A percentile compares a stretch with the other conserved stretches of the same genome.
phyloP scores from a whole-genome alignment of 2,113 vertebrate species.

The Aphyosemion australe region DNA sequence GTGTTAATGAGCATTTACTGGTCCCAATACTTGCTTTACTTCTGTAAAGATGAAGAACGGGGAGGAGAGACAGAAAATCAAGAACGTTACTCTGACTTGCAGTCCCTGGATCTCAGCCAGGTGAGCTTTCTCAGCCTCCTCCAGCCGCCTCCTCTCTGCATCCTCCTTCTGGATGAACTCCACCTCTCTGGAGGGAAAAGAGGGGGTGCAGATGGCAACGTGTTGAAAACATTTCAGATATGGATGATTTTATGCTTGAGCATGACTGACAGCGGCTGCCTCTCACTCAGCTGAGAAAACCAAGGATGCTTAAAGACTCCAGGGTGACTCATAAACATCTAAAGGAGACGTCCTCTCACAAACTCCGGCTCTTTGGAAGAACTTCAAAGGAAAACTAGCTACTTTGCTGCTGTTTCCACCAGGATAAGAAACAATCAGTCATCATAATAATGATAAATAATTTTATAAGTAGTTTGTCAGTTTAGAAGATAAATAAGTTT shows the following conservation, averaged over 20 bases:
- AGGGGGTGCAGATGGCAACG: conserved; percentile 11
- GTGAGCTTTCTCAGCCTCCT: conserved; percentile 93
- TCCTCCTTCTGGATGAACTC: conserved; percentile 96
- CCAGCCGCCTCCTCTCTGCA: conserved; percentile 90
- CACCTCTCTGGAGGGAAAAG: conserved; percentile 83
- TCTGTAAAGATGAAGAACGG: conserved; percentile 10
- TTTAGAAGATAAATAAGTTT: too few relatives aligned
- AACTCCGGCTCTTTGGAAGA: too few relatives aligned
- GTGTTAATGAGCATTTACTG: conserved; percentile 33
- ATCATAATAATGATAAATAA: too few relatives aligned
- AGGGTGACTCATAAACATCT: neutral
- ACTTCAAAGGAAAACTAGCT: too few relatives aligned
- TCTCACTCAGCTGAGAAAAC: too few relatives aligned
- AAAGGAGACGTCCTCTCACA: neutral
- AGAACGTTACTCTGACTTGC: conserved; percentile 85
- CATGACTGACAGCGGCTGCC: too few relatives aligned
- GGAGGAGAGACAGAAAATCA: neutral
- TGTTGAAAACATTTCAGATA: conserved; percentile 21
- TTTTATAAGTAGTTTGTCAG: too few relatives aligned
- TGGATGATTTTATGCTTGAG: neutral
- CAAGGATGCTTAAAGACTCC: too few relatives aligned
- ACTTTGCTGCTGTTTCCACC: too few relatives aligned
- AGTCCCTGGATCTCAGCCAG: conserved; percentile 91
- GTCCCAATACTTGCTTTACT: conserved; percentile 27
- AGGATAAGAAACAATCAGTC: too few relatives aligned